Percentiles rank a stretch among this genome's conserved stretches.
These are phyloP conservation scores for Pammene aurita DNA, from an alignment of 2,888 invertebrate genomes.

Conservation along the genomic window DNA sequence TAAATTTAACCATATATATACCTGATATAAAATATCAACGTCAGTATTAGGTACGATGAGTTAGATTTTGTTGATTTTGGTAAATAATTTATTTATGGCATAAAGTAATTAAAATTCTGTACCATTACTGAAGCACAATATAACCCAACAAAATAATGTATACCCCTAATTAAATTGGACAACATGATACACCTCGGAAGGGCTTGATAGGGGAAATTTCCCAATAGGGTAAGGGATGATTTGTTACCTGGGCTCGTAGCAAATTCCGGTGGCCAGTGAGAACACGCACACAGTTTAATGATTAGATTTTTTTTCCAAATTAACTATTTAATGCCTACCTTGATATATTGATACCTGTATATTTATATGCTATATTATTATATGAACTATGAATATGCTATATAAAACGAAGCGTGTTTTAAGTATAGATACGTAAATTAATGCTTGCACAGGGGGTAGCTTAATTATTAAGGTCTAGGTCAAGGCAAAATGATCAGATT, in stretches of 20 bases:
- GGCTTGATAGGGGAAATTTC: constrained; percentile 28
- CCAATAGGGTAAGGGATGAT: constrained; percentile 43
- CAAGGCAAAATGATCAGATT: no score
- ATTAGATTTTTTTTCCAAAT: not conserved
- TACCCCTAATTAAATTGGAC: constrained; percentile 41
- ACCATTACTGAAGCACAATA: not conserved
- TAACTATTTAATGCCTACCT: not conserved
- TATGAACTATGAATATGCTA: no score
- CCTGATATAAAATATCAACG: no score
- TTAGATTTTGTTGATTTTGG: no score
- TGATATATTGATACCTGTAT: not conserved
- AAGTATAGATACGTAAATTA: no score
- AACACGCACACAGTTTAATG: constrained; percentile 23
- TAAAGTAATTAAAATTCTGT: not conserved
- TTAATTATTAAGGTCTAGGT: no score
- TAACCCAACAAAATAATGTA: constrained; percentile 16
- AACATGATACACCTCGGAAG: constrained; percentile 18
- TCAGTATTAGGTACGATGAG: no score
- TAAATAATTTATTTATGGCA: not conserved
- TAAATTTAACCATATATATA: no score
- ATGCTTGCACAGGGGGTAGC: no score
- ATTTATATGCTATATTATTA: no score
- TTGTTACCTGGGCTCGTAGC: constrained; percentile 45
- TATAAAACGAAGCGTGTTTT: no score
- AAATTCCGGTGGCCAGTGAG: constrained; percentile 22